Evolutionary conservation across 2,113 vertebrate species (phyloP).

Genomic region (Microcebus murinus): DNA sequence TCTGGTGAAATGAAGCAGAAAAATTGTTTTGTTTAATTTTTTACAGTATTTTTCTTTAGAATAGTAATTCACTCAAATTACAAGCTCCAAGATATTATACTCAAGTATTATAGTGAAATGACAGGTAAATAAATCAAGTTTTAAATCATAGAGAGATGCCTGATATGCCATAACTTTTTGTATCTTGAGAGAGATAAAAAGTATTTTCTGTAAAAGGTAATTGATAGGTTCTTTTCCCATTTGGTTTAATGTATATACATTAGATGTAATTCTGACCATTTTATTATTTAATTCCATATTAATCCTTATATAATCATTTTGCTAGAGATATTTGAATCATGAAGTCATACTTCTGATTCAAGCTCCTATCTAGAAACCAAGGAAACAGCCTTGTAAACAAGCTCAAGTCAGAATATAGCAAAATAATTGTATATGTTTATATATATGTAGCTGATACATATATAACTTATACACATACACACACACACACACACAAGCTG

Average conservation of each 20-base stretch:
- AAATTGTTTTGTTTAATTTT: not conserved
- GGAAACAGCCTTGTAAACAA: not conserved
- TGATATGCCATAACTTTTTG: not conserved
- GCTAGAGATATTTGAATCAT: not conserved
- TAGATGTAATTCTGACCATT: constrained; percentile 15
- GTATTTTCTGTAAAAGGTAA: constrained; percentile 7
- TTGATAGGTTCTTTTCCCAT: not conserved
- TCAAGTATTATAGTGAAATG: not conserved
- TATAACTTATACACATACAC: too few relatives aligned
- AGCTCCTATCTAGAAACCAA: not conserved
- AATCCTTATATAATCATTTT: not conserved
- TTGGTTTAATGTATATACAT: not conserved
- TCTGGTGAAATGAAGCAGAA: constrained; percentile 15
- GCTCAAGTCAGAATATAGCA: not conserved
- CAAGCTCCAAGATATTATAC: constrained; percentile 58
- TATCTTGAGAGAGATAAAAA: not conserved
- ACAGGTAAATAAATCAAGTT: constrained; percentile 51
- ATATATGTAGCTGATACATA: too few relatives aligned
- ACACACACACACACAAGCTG: not conserved
- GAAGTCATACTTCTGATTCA: not conserved
- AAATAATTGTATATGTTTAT: not conserved
- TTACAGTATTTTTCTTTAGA: constrained; percentile 2
- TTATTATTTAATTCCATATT: constrained; percentile 11
- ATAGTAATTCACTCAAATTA: constrained; percentile 66
- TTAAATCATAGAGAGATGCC: constrained; percentile 65